Base-by-base conservation (phyloP, 2,113 vertebrate species). In the Boleophthalmus pectinirostris region DNA sequence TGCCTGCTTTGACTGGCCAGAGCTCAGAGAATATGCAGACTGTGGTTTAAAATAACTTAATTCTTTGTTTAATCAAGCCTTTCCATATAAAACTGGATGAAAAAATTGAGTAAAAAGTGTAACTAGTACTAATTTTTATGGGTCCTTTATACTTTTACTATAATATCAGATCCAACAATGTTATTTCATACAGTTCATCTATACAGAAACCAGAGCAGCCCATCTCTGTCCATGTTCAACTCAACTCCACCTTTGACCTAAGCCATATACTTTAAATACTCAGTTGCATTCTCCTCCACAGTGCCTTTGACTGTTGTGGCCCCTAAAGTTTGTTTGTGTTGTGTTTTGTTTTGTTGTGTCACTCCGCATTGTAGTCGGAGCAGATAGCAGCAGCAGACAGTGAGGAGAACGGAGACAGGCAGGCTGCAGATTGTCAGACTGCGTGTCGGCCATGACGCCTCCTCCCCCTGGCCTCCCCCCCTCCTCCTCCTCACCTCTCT, bases 341-440 rank as follows among this genome's bases (percentile, higher is more conserved):
- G 29, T 29, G 29, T 29, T 29, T 2, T 33, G 49, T 13, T 3
- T 2, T 33, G 49, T 13, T 3, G 7, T 70, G 54, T 45, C 21
- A 45, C 45, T 49, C 33, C 21, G 47, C 47, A 43, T 66, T 45
- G 24, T 47, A 14, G 65, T 66, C 56, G 10, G 70, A 33, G 57
- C 18, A 61, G 25, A 68, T 24, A 29, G 69, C 47, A 61, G 24
- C 47, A 45, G 64, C 70, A 75, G 75, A 88, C 65, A 2, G n/a
- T 20, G 75, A 76, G 67, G 69, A 74, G 74, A 77, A 71, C 43
- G 86, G 84, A 89, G 92, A 89, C 86, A 78, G 86, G 56, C 18
- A 72, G 83, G 76, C 82, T 87, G 82, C 85, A 74, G 92, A 93
- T 93, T 89, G 82, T 92, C 89, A 91, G 89, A 86, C 74, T 85